A percentile compares a stretch with the other conserved stretches of the same genome.
These are phyloP conservation scores for Whitmania pigra DNA, from an alignment of 1,140 invertebrate genomes.

Conservation along the genomic window DNA sequence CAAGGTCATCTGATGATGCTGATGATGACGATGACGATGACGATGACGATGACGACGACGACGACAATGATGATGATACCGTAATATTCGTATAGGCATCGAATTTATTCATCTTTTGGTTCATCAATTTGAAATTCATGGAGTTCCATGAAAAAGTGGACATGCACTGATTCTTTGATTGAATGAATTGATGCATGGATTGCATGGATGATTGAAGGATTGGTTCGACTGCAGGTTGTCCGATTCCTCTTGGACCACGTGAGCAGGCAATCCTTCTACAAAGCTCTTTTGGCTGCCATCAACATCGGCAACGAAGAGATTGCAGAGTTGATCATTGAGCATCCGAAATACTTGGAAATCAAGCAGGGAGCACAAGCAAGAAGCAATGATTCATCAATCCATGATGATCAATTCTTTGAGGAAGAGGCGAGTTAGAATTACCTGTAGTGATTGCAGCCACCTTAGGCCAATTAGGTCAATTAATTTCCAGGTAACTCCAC, in stretches of 20 bases:
- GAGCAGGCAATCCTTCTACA: constrained; percentile 36
- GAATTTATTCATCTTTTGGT: not conserved
- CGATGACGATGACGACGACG: too few relatives aligned
- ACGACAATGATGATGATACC: too few relatives aligned
- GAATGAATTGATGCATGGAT: not conserved
- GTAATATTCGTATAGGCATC: not conserved
- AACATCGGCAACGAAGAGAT: constrained; percentile 39
- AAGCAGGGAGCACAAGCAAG: constrained; percentile 27
- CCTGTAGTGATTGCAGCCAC: constrained; percentile 34
- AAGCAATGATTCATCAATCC: constrained; percentile 1
- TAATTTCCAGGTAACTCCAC: constrained; percentile 35
- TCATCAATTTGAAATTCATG: not conserved
- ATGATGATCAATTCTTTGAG: constrained; percentile 22
- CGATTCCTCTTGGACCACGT: constrained; percentile 36
- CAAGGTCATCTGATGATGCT: too few relatives aligned
- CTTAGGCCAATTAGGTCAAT: constrained; percentile 36
- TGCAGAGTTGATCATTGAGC: constrained; percentile 38
- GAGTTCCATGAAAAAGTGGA: not conserved
- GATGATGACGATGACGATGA: too few relatives aligned
- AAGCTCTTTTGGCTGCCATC: constrained; percentile 39
- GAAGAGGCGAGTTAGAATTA: constrained; percentile 19
- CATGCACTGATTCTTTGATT: not conserved
- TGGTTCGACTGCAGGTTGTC: constrained; percentile 30
- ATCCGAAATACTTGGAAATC: constrained; percentile 36
- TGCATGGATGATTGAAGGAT: too few relatives aligned